phyloP scores from a whole-genome alignment of 2,797 vertebrate genomes.

The Cynodonichthys magdalenae region DNA sequence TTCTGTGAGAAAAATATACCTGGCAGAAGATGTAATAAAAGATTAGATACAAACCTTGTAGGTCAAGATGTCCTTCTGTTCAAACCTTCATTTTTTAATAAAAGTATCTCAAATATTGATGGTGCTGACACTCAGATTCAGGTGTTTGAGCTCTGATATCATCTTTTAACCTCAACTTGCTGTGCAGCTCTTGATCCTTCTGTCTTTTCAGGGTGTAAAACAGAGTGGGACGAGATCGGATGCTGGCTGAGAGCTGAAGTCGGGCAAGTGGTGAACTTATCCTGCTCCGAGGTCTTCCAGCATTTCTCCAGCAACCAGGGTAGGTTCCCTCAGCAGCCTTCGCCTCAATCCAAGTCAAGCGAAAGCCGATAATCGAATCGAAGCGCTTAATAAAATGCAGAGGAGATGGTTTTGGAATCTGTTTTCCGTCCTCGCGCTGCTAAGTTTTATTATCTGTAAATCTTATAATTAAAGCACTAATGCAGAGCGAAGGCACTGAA shows the following conservation, averaged over 20 bases:
- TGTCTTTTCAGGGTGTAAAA: slow-evolving; percentile 76
- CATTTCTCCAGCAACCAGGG: slow-evolving; percentile 85
- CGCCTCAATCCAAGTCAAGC: neutral
- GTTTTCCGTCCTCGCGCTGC: slow-evolving; percentile 1
- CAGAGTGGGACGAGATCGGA: slow-evolving; percentile 86
- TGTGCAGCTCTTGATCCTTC: neutral
- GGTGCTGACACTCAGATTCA: neutral
- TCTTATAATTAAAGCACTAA: slow-evolving; percentile 25
- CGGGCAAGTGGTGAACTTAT: slow-evolving; percentile 84
- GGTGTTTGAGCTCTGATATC: neutral
- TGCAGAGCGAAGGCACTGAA: slow-evolving; percentile 30
- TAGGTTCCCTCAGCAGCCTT: slow-evolving; percentile 33
- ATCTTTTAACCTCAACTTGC: neutral
- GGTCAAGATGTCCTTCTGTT: too few relatives aligned
- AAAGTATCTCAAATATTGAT: too few relatives aligned
- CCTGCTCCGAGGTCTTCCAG: slow-evolving; percentile 84
- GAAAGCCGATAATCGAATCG: slow-evolving; percentile 3
- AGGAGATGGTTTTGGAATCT: neutral
- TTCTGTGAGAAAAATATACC: slow-evolving; percentile 21
- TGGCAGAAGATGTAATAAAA: slow-evolving; percentile 22
- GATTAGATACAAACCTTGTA: slow-evolving; percentile 21
- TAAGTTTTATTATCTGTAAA: slow-evolving; percentile 33
- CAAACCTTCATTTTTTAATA: too few relatives aligned
- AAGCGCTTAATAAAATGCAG: neutral
- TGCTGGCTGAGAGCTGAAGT: slow-evolving; percentile 84